These are phyloP conservation scores for Anabas testudineus DNA, from an alignment of 2,797 vertebrate species.

Conservation along the genomic window DNA sequence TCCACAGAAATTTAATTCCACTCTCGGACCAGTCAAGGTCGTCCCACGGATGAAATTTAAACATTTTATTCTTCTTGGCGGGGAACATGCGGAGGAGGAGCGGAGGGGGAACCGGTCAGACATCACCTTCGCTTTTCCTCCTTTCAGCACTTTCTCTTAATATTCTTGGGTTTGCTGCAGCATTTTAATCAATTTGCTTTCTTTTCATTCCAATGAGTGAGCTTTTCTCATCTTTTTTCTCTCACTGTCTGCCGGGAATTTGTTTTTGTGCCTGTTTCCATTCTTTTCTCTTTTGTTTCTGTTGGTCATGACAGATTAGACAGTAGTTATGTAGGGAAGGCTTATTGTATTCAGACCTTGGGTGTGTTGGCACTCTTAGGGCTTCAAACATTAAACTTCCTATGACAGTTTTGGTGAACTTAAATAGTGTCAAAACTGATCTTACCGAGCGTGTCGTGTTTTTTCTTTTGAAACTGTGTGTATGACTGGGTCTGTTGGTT, in stretches of 20 bases:
- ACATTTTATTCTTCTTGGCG: conserved; percentile 65
- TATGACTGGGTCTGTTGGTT: too few species aligned
- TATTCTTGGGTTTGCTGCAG: conserved; percentile 12
- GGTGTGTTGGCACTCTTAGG: not conserved
- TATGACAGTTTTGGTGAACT: too few species aligned
- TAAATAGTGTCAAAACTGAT: too few species aligned
- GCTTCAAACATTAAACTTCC: too few species aligned
- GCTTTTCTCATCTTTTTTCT: conserved; percentile 9
- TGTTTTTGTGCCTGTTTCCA: not conserved
- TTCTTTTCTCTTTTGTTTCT: conserved; percentile 2
- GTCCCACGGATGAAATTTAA: conserved; percentile 65
- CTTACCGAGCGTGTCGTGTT: too few species aligned
- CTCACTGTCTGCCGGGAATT: conserved; percentile 25
- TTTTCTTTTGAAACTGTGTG: too few species aligned
- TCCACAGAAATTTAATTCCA: conserved; percentile 67
- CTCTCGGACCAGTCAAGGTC: conserved; percentile 69
- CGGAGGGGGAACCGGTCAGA: conserved; percentile 17
- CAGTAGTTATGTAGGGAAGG: not conserved
- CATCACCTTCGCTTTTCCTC: conserved; percentile 20
- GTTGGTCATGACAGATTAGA: conserved; percentile 21
- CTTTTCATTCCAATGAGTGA: conserved; percentile 5
- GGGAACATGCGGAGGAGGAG: conserved; percentile 35
- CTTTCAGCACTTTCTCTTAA: conserved; percentile 12
- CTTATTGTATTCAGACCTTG: not conserved
- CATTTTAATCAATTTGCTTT: conserved; percentile 1